Evolutionary conservation across 1,140 invertebrate genomes (phyloP).

Genomic region (Bombus polaris): DNA sequence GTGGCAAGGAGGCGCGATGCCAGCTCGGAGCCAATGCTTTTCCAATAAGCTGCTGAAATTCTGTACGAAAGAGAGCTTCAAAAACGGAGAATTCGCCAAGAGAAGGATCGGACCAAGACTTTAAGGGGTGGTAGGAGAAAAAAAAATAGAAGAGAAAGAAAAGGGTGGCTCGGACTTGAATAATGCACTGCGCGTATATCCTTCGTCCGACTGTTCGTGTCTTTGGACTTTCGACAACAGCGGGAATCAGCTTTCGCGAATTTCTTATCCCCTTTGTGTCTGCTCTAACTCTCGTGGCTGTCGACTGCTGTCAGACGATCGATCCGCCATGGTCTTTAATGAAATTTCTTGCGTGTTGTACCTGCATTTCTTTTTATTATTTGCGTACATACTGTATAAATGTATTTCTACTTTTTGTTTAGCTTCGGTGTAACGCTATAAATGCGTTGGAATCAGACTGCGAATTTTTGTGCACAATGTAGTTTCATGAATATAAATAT

Average conservation of each 20-base stretch:
- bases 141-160: background rate
- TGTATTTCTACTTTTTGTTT: too few species aligned
- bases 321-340: constrained; percentile 36
- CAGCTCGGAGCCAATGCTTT: constrained; percentile 54
- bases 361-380: too few species aligned
- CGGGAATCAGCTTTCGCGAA: constrained; percentile 57
- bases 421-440: too few species aligned
- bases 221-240: constrained; percentile 49
- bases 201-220: constrained; percentile 41
- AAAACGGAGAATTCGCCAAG: background rate
- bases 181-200: constrained; percentile 62
- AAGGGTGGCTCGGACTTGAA: constrained; percentile 46
- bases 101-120: too few species aligned
- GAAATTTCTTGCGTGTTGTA: constrained; percentile 42
- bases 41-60: constrained; percentile 64
- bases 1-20: constrained; percentile 37
- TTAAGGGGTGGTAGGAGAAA: background rate
- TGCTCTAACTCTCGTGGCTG: background rate
- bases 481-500: too few species aligned
- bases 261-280: constrained; percentile 47
- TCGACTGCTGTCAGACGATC: background rate
- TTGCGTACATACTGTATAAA: too few species aligned
- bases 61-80: constrained; percentile 46
- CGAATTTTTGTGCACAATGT: too few species aligned
- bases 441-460: too few species aligned